phyloP scores from a whole-genome alignment of 2,113 vertebrate species.

The Tricholaema leucomelas region DNA sequence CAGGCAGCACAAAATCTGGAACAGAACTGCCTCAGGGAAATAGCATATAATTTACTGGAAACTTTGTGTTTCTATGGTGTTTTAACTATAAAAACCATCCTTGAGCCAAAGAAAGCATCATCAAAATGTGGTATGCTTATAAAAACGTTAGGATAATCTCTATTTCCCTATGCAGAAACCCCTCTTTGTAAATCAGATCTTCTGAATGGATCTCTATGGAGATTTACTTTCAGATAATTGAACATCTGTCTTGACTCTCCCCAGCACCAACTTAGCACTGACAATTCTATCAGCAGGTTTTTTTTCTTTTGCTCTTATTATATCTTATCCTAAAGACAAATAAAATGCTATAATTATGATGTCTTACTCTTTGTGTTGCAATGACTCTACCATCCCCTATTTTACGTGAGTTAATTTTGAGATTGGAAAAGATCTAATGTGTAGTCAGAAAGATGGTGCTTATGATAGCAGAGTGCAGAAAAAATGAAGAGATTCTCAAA shows the following conservation, averaged over 20 bases:
- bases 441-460: not conserved
- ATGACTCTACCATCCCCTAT: not conserved
- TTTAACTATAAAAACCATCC: not conserved
- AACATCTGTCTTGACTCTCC: not conserved
- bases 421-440: not conserved
- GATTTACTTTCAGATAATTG: not conserved
- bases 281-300: accelerated
- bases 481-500: constrained; percentile 12
- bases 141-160: not conserved
- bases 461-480: not conserved
- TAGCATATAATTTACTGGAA: not conserved
- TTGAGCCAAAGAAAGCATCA: not conserved
- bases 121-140: not conserved
- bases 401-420: not conserved
- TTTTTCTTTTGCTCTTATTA: not conserved
- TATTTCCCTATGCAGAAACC: not conserved
- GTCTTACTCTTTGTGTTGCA: not conserved
- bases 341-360: not conserved
- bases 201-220: not conserved
- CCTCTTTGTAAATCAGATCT: not conserved
- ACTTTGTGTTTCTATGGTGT: not conserved
- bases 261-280: not conserved
- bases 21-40: not conserved
- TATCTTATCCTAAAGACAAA: not conserved
- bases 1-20: not conserved